phyloP scores from a whole-genome alignment of 2,113 vertebrate genomes.

The Orthonyx spaldingii region DNA sequence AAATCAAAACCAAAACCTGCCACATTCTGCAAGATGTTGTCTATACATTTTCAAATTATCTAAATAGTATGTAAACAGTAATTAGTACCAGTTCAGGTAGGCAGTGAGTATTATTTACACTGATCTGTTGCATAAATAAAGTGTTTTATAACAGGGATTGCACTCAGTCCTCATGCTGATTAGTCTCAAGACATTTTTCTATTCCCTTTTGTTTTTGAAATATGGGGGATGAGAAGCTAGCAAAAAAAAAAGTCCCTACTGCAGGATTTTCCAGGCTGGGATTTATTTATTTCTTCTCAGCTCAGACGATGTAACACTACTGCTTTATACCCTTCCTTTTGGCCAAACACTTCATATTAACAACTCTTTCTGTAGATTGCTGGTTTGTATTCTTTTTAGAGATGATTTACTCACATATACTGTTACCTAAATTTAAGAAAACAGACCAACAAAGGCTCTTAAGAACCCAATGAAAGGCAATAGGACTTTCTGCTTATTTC shows the following conservation, averaged over 20 bases:
- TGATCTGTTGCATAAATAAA: background rate
- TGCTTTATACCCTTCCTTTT: background rate
- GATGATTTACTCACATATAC: background rate
- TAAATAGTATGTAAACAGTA: background rate
- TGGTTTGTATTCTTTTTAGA: background rate
- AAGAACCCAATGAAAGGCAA: background rate
- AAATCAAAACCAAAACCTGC: background rate
- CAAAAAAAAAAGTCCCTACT: background rate
- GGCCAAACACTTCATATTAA: background rate
- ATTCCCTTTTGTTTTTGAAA: background rate
- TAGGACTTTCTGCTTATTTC: background rate
- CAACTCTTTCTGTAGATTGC: background rate
- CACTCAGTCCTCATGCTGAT: background rate
- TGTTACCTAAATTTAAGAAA: background rate
- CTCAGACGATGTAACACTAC: background rate
- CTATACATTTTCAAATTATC: background rate
- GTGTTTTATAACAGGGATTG: background rate
- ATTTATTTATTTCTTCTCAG: background rate
- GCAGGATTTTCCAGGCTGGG: background rate
- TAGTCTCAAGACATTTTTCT: background rate
- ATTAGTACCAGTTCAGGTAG: background rate
- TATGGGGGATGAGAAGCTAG: background rate
- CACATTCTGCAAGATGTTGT: background rate
- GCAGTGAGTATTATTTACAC: background rate
- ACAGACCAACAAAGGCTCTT: background rate